phyloP scores from a whole-genome alignment of 2,113 vertebrate species.

The Boulengerochromis microlepis region DNA sequence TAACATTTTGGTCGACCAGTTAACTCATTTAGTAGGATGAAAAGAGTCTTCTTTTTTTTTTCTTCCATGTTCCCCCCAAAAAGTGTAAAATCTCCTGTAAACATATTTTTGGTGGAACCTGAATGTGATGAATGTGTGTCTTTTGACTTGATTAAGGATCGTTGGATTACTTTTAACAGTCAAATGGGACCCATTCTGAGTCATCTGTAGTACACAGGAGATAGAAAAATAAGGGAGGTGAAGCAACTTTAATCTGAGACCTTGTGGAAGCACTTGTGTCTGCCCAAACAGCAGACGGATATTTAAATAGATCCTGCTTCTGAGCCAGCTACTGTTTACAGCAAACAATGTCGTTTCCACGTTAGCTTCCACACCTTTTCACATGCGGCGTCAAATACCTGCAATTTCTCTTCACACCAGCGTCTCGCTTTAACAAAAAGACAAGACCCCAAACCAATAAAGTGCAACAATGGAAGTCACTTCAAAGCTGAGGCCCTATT shows the following conservation, averaged over 20 bases:
- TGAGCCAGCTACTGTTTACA: neutral
- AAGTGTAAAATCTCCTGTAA: neutral
- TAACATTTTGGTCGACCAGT: neutral
- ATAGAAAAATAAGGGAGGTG: neutral
- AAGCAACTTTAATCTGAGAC: neutral
- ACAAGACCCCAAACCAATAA: conserved; percentile 26
- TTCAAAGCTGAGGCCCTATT: conserved; percentile 6
- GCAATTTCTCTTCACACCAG: conserved; percentile 56
- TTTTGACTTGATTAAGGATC: neutral
- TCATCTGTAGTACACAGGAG: neutral
- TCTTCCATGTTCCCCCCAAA: fast-evolving
- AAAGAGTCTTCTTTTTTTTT: neutral
- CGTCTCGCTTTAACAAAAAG: conserved; percentile 22
- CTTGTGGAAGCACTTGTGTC: neutral
- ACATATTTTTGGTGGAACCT: neutral
- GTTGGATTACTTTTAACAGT: neutral
- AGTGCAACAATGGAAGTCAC: conserved; percentile 16
- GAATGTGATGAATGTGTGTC: neutral
- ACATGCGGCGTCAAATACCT: conserved; percentile 44
- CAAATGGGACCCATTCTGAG: neutral
- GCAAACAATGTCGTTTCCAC: conserved; percentile 5
- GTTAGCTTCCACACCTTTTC: conserved; percentile 39
- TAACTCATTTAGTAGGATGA: neutral
- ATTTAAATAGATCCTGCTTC: neutral
- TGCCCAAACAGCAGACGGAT: neutral